A percentile compares a stretch with the other conserved stretches of the same genome.
Evolutionary conservation across 2,888 invertebrate genomes (phyloP).

Genomic region (Boloria selene): DNA sequence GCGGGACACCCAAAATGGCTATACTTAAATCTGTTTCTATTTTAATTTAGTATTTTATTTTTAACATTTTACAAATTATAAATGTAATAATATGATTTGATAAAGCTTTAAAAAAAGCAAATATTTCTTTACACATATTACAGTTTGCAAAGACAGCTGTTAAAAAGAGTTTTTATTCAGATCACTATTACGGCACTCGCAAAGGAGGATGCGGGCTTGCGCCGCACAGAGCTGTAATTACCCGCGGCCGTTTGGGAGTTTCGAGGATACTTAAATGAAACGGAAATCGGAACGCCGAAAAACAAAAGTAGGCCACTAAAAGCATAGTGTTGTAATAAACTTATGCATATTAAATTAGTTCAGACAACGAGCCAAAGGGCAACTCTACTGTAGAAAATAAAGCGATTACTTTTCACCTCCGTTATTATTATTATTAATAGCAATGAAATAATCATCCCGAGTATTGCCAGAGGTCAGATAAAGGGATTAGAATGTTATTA

Average conservation of each 20-base stretch:
- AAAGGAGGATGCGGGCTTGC: constrained; percentile 12
- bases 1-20: too few species aligned
- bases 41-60: too few species aligned
- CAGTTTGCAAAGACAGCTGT: not conserved
- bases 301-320: not conserved
- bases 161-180: not conserved
- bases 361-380: not conserved
- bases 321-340: not conserved
- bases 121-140: not conserved
- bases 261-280: constrained; percentile 4
- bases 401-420: too few species aligned
- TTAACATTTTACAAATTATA: too few species aligned
- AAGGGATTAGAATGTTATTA: not conserved
- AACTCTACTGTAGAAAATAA: not conserved
- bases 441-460: not conserved
- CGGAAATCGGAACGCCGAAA: not conserved
- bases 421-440: too few species aligned
- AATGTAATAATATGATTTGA: too few species aligned
- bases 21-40: too few species aligned
- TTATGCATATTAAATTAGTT: not conserved
- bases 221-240: constrained; percentile 18
- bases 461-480: not conserved
- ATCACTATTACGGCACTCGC: not conserved
- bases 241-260: constrained; percentile 5
- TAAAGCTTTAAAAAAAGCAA: not conserved